Evolutionary conservation across 2,797 vertebrate species (phyloP), one percentile per base, ranked within the genome.

Genomic region (Arremon brunneinucha): DNA sequence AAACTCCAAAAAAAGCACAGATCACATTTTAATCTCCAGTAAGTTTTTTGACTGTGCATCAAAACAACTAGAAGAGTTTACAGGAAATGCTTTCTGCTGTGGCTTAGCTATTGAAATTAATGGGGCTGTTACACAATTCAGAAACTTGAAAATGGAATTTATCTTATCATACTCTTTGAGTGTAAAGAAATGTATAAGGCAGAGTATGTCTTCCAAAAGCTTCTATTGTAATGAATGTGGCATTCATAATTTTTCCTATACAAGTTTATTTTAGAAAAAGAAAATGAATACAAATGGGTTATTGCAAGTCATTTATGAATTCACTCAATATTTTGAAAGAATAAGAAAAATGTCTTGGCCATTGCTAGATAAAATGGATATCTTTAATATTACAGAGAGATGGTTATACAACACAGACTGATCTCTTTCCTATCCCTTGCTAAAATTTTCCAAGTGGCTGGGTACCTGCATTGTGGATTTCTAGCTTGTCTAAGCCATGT

Each of bases 191-290:
- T 68, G 67, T 89, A 78, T 80, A 49, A 90, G 67, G 59, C 49
- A 94, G 83, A 75, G 49, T 82, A 35, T 41, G 46, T 74, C 70
- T 89, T 92, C 49, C 41, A 84, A 91, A 94, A 37, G 32, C 37
- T 71, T 91, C 71, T 46, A 17, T 68, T 85, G 55, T 87, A 91
- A 92, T 91, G 69, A 75, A 92, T 86, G 82, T 81, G 21, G 32
- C 37, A 93, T 77, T 96, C 69, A 89, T 94, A 95, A 85, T 81
- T 95, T 96, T 91, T 83, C 39, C 68, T 56, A 69, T 62, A 87
- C 44, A 89, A 90, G n/a, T 94, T 78, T 96, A 56, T 87, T 94
- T 91, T 77, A 93, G 75, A 86, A 91, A 96, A 94, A 81, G 75
- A 87, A 93, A 87, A 86, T 90, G 3, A 92, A 87, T 85, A 83